Evolutionary conservation across 2,888 invertebrate genomes (phyloP), one percentile per base, ranked within the genome.

Genomic region (Emesis castigata): DNA sequence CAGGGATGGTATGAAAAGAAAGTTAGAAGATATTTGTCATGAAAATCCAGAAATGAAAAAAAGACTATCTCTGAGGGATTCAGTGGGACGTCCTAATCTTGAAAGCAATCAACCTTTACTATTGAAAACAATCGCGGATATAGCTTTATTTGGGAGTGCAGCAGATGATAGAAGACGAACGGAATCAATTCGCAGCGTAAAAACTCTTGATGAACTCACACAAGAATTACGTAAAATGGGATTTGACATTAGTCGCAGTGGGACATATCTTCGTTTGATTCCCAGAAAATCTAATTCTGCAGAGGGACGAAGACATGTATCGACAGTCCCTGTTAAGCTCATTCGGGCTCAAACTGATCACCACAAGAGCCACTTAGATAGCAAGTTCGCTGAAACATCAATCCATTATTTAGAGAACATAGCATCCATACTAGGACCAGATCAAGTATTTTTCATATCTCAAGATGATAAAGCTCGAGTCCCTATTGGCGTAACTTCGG

Each of bases 401-500:
- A 84, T 80, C 75, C 81, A 77, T 76, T 77, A 64, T 77, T 81
- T 85, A 66, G 81, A 84, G 71, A 80, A 75, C 53, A 53, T 53
- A 53, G 81, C 81, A 16, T 31, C 78, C 31, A 86, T 69, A 84
- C 84, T 87, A 68, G 86, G 84, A 73, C 85, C 83, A 73, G 77
- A 87, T 70, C 81, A 81, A 82, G 88, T 85, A 48, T 48, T 48
- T 48, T 48, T 48, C n/a, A n/a, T 48, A 48, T 48, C 14, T 48
- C 48, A 48, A 48, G 48, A 48, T 16, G 16, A 48, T 48, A 48
- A 48, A 48, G n/a, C 48, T 48, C 48, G 48, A 48, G 80, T 82
- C 20, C 75, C 80, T 73, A 73, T 79, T 18, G 78, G 76, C n/a
- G 61, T 92, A 18, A 86, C 91, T 34, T 91, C 92, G 29, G 93